Evolutionary conservation across 2,797 vertebrate genomes (phyloP), one percentile per base, ranked within the genome.

Genomic region (Serranus cabrilla): DNA sequence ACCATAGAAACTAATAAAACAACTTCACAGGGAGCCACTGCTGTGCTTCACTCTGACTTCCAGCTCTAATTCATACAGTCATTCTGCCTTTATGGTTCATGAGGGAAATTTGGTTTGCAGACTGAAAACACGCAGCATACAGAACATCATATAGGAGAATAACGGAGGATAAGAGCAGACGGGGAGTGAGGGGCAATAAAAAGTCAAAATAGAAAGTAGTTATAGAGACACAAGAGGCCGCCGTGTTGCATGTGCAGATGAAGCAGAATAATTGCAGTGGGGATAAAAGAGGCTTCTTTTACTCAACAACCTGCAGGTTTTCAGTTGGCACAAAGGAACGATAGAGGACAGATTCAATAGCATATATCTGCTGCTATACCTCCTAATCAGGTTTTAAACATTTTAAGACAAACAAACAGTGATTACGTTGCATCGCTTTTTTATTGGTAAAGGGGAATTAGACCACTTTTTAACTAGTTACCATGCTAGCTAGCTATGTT

Each of bases 71-170:
- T 74, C 65, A 27, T 57, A 67, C 66, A 65, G 66, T 68, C 79
- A 7, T 75, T 78, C 62, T 50, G 72, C 70, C 2, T 46, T 79
- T 79, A 85, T 70, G 17, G 82, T 20, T 66, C 84, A 75, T 20
- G 10, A 34, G 86, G 88, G 88, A 90, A 86, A 90, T 86, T 78
- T 81, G 65, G 16, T 68, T 66, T 50, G 31, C 45, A 14, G 14
- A 13, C 7, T 42, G 51, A 55, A 34, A 52, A 50, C 25, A 5
- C 12, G 1, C 39, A 7, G 21, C 67, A 0, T 49, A 12, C 70
- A 23, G 17, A 37, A 8, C 3, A 23, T 40, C 50, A 16, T 20
- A n/a, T 3, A 21, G 58, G 31, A 31, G 25, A 40, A 40, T 13
- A 20, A 0, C 0, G 56, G 27, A 13, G 20, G 27, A 11, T 52